Evolutionary conservation across 1,140 invertebrate species (phyloP), one percentile per base, ranked within the genome.

Genomic region (Rhopalosiphum padi): DNA sequence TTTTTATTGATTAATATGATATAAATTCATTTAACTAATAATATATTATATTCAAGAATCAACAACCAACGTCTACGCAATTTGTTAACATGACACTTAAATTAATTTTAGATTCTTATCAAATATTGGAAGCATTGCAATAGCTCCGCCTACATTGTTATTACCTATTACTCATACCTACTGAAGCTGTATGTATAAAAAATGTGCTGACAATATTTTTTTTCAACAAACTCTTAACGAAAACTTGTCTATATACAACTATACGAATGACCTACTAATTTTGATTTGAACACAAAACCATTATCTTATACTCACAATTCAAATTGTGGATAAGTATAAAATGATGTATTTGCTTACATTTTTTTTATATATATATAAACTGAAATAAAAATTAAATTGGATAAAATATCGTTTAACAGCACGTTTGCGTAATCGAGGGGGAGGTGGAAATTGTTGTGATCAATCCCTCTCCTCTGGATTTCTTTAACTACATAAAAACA

Each of bases 81-180:
- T 87, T 87, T 48, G 86, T 87, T 48, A 87, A 87, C 86, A 48
- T 87, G 86, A 87, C 86, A 87, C 86, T 87, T 51, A 48, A 87
- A 87, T 87, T 87, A 87, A 87, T 87, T 48, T 87, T n/a, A 87
- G 86, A 87, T 87, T 51, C 86, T 87, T 87, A 87, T 87, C 86
- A 48, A 87, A 87, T 87, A 87, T 87, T 87, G 46, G 46, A 87
- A 87, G 46, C 43, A n/a, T n/a, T 48, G 86, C 15, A 48, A 48
- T 87, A 30, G 85, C 30, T 46, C 86, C 86, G 46, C 86, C 86
- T 35, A 87, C 86, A 87, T 48, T 87, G 43, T 48, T 48, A 87
- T 48, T 37, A 23, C 82, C 46, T 30, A 30, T 46, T 48, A 60
- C 25, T 60, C 55, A 87, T 22, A 48, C 25, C 37, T 43, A 25